A percentile compares a stretch with the other conserved stretches of the same genome.
These are phyloP conservation scores for Oreochromis grahami DNA, from an alignment of 2,797 vertebrate species.

Conservation along the genomic window DNA sequence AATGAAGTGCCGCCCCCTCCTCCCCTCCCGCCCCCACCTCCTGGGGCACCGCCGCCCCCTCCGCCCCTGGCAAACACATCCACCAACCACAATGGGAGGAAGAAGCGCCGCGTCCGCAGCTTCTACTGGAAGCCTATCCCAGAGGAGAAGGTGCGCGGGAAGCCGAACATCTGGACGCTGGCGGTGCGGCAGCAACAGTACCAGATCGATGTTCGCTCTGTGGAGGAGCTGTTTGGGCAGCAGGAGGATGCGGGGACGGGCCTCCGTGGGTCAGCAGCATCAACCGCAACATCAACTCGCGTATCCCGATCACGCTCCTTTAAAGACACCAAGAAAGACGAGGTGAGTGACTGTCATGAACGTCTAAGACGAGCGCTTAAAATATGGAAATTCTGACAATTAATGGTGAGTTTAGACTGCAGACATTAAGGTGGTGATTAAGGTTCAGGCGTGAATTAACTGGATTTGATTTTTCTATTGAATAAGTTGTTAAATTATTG, in stretches of 20 bases:
- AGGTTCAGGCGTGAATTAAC: not conserved
- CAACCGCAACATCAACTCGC: conserved; percentile 29
- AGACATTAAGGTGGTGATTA: not conserved
- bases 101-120: conserved; percentile 90
- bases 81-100: conserved; percentile 75
- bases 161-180: conserved; percentile 96
- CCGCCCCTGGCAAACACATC: conserved; percentile 54
- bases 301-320: conserved; percentile 79
- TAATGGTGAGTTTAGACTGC: not conserved
- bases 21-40: conserved; percentile 42
- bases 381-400: not conserved
- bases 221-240: conserved; percentile 99
- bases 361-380: not conserved
- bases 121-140: conserved; percentile 99
- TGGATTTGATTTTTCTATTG: not conserved
- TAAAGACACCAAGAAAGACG: conserved; percentile 85
- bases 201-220: conserved; percentile 90
- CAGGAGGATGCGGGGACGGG: conserved; percentile 77
- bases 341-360: conserved; percentile 80
- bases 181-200: conserved; percentile 87
- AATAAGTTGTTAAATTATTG: not conserved
- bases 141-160: conserved; percentile 92
- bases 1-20: conserved; percentile 42
- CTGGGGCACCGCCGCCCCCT: conserved; percentile 46
- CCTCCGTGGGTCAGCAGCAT: conserved; percentile 60